phyloP scores from a whole-genome alignment of 1,140 invertebrate species.

The Eueides isabella region DNA sequence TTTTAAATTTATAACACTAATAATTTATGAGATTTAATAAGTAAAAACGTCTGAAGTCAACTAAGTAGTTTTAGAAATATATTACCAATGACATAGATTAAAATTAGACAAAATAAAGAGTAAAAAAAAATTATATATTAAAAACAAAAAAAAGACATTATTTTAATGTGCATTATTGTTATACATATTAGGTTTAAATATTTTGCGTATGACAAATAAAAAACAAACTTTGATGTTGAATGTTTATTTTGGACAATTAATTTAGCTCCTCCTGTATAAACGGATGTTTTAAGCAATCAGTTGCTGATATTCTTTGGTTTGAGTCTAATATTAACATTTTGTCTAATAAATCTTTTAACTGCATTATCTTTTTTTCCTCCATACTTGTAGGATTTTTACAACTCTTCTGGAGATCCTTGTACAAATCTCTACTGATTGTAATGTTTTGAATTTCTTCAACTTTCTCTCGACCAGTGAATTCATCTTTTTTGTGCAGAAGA shows the following conservation, averaged over 20 bases:
- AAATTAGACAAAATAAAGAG: too few species aligned
- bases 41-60: too few species aligned
- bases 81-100: too few species aligned
- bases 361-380: conserved; percentile 93
- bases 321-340: conserved; percentile 96
- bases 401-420: conserved; percentile 90
- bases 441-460: conserved; percentile 95
- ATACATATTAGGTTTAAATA: too few species aligned
- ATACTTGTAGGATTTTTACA: conserved; percentile 93
- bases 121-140: too few species aligned
- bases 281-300: conserved; percentile 96
- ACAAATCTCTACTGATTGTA: conserved; percentile 91
- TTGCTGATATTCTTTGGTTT: conserved; percentile 93
- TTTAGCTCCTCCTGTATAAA: conserved; percentile 96
- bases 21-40: too few species aligned
- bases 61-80: too few species aligned
- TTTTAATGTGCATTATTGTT: too few species aligned
- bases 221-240: background rate
- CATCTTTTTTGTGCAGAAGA: conserved; percentile 97
- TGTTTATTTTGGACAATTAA: conserved; percentile 49
- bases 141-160: too few species aligned
- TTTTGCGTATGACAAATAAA: background rate
- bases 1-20: too few species aligned
- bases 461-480: conserved; percentile 98
- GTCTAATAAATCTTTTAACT: conserved; percentile 97